Conservation (phyloP, 2,113 vertebrate genomes). For the Gymnogyps californianus region DNA sequence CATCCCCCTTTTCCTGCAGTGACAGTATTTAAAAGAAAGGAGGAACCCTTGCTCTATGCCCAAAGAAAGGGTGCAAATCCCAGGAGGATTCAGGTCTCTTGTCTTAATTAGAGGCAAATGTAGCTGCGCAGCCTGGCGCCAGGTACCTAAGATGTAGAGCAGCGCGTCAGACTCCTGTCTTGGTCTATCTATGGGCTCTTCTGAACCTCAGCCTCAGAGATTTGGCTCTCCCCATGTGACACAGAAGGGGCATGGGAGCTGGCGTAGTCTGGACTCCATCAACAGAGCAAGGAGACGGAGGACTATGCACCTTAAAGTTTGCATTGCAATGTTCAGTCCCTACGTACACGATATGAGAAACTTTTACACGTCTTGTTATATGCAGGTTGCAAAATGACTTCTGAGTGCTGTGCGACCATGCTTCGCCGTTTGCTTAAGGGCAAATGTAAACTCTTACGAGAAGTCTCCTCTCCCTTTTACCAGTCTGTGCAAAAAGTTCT, state of each 20-base stretch:
- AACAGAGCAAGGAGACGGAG: not conserved
- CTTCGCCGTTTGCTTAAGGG: not conserved
- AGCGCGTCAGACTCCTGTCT: not conserved
- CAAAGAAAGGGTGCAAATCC: not conserved
- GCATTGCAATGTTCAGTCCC: not conserved
- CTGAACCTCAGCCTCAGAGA: not conserved
- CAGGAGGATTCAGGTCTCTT: not conserved
- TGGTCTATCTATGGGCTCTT: not conserved
- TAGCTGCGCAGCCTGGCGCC: rapidly evolving
- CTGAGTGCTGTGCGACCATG: not conserved
- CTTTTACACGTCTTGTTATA: not conserved
- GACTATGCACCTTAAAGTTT: rapidly evolving
- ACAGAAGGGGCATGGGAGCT: not conserved
- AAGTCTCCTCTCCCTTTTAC: not conserved
- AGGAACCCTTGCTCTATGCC: not conserved
- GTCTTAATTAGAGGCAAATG: not conserved
- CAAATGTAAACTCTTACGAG: not conserved
- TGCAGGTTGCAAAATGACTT: not conserved
- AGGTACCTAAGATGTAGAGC: rapidly evolving
- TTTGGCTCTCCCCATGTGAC: rapidly evolving
- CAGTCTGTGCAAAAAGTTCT: not conserved
- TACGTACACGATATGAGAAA: rapidly evolving
- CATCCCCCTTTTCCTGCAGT: not conserved
- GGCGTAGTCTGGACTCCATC: not conserved
- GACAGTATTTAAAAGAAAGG: not conserved